Evolutionary conservation across 1,140 invertebrate species (phyloP), one percentile per base, ranked within the genome.

Genomic region (Mylabris phalerata): DNA sequence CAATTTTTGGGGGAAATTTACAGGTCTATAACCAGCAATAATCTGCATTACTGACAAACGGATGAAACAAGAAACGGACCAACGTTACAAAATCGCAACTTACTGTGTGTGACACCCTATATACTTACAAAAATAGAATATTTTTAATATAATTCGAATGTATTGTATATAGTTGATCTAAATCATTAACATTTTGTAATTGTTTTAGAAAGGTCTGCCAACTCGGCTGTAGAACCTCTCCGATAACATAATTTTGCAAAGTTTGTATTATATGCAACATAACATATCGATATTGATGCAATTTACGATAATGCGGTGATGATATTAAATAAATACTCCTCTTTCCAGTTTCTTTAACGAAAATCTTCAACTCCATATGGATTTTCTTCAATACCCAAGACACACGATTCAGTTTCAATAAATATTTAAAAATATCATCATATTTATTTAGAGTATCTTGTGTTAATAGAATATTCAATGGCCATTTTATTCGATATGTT

Each of bases 381-480:
- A 84, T 80, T 64, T 85, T 80, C 49, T 87, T 82, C 4, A 89
- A 66, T 10, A 86, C 80, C 83, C 84, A 89, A 4, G 81, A 81
- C 32, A 87, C 82, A n/a, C 86, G 77, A 57, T 87, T 80, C 48
- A 90, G 79, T 74, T 87, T 88, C 4, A 90, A 62, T 10, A 90
- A 69, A 72, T 88, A 88, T 66, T 84, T 83, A 64, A 90, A 90
- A 0, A 90, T 83, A 65, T 82, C 82, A 1, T 80, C 80, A 66
- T 90, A 90, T 63, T 87, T 80, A 7, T 77, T 65, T 52, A 89
- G 75, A 0, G 83, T 78, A 54, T 86, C 83, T 0, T 80, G 80
- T 3, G 86, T 87, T 24, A 90, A 73, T 38, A 91, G 81, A 26
- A 90, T 82, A 69, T 89, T 90, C 1, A 90, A 67, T 0, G 89